Conservation (phyloP, 2,888 invertebrate genomes). For the Ditylenchus weischeri region DNA sequence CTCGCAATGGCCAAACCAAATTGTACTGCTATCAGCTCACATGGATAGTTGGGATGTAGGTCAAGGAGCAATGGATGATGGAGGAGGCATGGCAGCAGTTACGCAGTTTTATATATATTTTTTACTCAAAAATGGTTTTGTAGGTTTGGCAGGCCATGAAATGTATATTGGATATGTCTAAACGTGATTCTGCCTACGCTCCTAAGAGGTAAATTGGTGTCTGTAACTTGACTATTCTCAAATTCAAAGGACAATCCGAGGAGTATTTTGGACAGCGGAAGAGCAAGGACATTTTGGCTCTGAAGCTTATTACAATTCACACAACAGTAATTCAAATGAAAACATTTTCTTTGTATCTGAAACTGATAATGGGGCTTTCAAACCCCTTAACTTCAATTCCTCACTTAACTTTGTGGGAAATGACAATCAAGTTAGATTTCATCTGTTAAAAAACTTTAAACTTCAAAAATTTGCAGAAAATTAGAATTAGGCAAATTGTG, state of each 20-base stretch:
- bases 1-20: constrained; percentile 47
- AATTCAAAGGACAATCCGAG: constrained; percentile 58
- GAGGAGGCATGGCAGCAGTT: constrained; percentile 58
- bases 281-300: constrained; percentile 58
- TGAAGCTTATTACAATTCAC: constrained; percentile 40
- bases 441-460: background rate
- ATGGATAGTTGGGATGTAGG: constrained; percentile 62
- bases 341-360: constrained; percentile 60
- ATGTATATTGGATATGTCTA: no score
- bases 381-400: constrained; percentile 51
- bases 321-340: constrained; percentile 25
- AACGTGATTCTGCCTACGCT: no score
- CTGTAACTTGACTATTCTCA: background rate
- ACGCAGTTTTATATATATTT: constrained; percentile 47
- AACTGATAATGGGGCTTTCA: constrained; percentile 57
- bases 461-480: constrained; percentile 10
- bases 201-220: background rate
- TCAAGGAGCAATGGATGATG: constrained; percentile 59
- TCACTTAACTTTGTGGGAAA: constrained; percentile 37
- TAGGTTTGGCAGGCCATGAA: constrained; percentile 34
- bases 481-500: constrained; percentile 32
- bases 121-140: constrained; percentile 51
- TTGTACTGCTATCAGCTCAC: constrained; percentile 61
- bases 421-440: constrained; percentile 24
- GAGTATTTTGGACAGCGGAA: constrained; percentile 61